These are phyloP conservation scores for Cotesia typhae DNA, from an alignment of 1,140 invertebrate species.

Conservation along the genomic window DNA sequence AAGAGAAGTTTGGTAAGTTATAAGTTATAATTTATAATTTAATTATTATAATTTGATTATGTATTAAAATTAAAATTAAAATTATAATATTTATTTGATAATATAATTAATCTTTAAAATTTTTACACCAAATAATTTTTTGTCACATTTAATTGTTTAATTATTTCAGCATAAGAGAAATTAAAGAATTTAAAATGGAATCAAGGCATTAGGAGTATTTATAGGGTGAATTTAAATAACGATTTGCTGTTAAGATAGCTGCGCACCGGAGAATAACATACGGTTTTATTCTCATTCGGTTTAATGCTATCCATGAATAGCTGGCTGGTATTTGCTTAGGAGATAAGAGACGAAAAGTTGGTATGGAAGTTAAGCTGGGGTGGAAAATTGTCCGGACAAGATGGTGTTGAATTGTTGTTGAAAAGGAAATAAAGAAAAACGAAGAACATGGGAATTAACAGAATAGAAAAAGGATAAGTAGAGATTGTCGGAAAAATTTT, in stretches of 20 bases:
- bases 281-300: conserved; percentile 15
- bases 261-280: conserved; percentile 33
- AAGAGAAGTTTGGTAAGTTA: neutral
- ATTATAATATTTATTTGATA: no score
- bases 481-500: conserved; percentile 2
- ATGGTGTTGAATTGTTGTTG: conserved; percentile 8
- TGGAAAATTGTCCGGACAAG: conserved; percentile 15
- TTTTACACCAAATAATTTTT: no score
- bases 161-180: no score
- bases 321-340: conserved; percentile 1
- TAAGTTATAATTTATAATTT: no score
- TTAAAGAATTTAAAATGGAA: no score
- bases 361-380: conserved; percentile 16
- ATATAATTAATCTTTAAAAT: no score
- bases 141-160: no score
- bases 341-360: conserved; percentile 16
- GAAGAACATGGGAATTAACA: conserved; percentile 11
- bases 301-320: conserved; percentile 20
- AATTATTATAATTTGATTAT: no score
- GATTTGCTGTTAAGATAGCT: no score
- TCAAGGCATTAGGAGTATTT: neutral
- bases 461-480: neutral
- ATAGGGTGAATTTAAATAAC: neutral
- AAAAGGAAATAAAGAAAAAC: neutral
- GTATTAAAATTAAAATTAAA: no score